These are phyloP conservation scores for Drosophila chauvacae DNA, from an alignment of 1,140 invertebrate genomes.

Conservation along the genomic window DNA sequence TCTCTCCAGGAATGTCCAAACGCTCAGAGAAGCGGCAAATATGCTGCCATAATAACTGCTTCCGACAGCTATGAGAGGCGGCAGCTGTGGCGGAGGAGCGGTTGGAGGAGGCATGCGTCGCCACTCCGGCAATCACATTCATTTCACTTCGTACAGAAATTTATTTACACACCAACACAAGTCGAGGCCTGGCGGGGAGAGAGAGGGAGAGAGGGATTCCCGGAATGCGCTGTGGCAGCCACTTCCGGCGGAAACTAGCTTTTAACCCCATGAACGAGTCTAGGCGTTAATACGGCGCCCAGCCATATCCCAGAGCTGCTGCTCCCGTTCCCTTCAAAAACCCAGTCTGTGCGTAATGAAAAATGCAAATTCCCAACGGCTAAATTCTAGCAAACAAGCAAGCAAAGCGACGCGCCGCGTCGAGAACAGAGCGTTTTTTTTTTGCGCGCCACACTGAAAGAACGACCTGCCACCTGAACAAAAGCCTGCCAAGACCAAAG, in stretches of 20 bases:
- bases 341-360: slow-evolving; percentile 71
- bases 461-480: not conserved
- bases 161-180: slow-evolving; percentile 71
- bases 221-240: slow-evolving; percentile 72
- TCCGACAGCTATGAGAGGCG: slow-evolving; percentile 54
- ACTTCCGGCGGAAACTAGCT: slow-evolving; percentile 83
- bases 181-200: not conserved
- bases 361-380: slow-evolving; percentile 82
- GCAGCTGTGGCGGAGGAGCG: slow-evolving; percentile 5
- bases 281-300: slow-evolving; percentile 80
- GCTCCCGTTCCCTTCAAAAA: not conserved
- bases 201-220: slow-evolving; percentile 1
- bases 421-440: slow-evolving; percentile 56
- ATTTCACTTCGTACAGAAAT: slow-evolving; percentile 80
- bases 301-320: slow-evolving; percentile 31
- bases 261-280: slow-evolving; percentile 81
- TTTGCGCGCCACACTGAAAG: slow-evolving; percentile 12
- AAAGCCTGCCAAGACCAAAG: not conserved
- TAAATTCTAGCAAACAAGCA: slow-evolving; percentile 82
- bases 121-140: slow-evolving; percentile 75
- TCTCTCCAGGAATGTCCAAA: not conserved
- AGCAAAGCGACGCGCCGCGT: slow-evolving; percentile 79
- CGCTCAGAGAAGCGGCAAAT: slow-evolving; percentile 57
- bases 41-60: slow-evolving; percentile 77
- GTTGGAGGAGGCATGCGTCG: slow-evolving; percentile 40